Base-by-base conservation (phyloP, 2,888 invertebrate species). In the Daptonema setosum region DNA sequence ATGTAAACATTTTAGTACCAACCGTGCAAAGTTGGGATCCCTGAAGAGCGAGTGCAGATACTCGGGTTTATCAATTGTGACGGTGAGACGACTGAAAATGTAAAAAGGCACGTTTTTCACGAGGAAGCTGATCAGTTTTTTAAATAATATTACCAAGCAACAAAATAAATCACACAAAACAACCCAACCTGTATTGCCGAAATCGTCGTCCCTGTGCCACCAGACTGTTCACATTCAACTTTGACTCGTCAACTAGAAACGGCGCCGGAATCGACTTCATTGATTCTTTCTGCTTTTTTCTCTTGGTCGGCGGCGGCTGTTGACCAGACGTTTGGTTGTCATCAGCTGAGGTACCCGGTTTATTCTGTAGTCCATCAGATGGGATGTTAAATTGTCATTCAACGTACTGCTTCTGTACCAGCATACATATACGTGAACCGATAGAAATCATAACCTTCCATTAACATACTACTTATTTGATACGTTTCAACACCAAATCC, bases 251-350 rank as follows among this genome's bases (percentile, higher is more conserved):
- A n/a, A 67, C 60, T n/a, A 61, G 58, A 54, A 66, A 64, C 3
- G 69, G 69, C n/a, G 64, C 63, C 5, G 69, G 69, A 50, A 69
- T 63, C 22, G 59, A 56, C 29, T 58, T 52, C 52, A 55, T 50
- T 26, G n/a, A n/a, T 20, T 48, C 52, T n/a, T 58, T 63, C 59
- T 63, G 64, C 60, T 64, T 65, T 58, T 66, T 68, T 62, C 66
- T 67, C 52, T 63, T 62, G 28, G 61, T 59, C 14, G 65, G 64
- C 26, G 63, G 61, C 30, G 8, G n/a, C n/a, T n/a, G n/a, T n/a
- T n/a, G n/a, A n/a, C n/a, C n/a, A n/a, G n/a, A n/a, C n/a, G n/a
- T n/a, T n/a, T n/a, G n/a, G n/a, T n/a, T n/a, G n/a, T n/a, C n/a
- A n/a, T n/a, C n/a, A n/a, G n/a, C n/a, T n/a, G n/a, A n/a, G n/a